Conservation (phyloP, 2,797 vertebrate genomes). For the Scolopax rusticola region DNA sequence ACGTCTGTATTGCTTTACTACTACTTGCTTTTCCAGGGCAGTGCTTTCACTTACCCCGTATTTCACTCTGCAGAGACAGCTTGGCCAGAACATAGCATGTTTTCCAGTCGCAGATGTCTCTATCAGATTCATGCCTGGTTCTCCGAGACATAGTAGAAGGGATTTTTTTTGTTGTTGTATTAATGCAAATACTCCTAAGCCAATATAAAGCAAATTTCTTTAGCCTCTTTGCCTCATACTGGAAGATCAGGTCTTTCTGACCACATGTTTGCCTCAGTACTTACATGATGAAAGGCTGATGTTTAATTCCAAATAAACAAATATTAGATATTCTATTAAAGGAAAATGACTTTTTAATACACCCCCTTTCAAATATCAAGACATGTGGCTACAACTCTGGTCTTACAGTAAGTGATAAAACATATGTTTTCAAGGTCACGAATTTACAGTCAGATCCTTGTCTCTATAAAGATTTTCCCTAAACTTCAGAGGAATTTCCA, state of each 20-base stretch:
- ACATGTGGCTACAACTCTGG: neutral
- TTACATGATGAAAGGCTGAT: neutral
- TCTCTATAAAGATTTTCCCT: neutral
- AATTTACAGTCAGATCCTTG: slow-evolving; percentile 2
- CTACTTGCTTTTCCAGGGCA: neutral
- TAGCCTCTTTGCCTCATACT: neutral
- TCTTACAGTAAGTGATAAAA: neutral
- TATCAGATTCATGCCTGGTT: neutral
- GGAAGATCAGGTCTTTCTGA: neutral
- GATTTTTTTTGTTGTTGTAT: neutral
- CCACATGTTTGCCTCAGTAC: neutral
- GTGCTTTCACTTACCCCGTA: slow-evolving; percentile 28
- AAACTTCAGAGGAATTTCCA: neutral
- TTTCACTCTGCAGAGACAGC: slow-evolving; percentile 27
- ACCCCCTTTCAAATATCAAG: neutral
- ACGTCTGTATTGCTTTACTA: neutral
- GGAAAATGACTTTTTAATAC: neutral
- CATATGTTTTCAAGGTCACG: neutral
- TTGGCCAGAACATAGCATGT: neutral
- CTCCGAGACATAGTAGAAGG: neutral
- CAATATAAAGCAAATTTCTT: neutral
- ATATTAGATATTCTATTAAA: neutral
- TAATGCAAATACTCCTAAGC: neutral
- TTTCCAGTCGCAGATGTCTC: slow-evolving; percentile 56
- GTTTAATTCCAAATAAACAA: neutral